A percentile compares a stretch with the other conserved stretches of the same genome.
Conservation (phyloP, 2,113 vertebrate genomes). For the Embiotoca jacksoni region DNA sequence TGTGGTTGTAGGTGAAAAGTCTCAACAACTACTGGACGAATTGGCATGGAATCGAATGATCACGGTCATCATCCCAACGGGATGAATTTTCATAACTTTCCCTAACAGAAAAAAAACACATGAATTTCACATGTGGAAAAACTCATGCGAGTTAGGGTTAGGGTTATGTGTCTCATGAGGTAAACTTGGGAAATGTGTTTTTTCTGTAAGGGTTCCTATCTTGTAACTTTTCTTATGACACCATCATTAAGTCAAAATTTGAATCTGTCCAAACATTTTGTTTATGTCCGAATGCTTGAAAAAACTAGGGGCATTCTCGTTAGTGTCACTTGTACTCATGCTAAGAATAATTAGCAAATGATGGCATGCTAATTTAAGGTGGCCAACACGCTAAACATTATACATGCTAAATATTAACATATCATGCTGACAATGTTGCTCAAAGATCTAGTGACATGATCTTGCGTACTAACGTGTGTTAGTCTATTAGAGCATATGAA, state of each 20-base stretch:
- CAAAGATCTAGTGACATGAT: background rate
- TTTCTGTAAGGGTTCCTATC: too few relatives aligned
- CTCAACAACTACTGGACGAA: background rate
- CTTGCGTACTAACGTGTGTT: conserved; percentile 2
- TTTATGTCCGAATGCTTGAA: background rate
- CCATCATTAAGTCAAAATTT: background rate
- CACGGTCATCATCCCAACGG: too few relatives aligned
- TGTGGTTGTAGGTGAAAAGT: background rate
- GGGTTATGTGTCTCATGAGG: too few relatives aligned
- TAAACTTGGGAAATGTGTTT: too few relatives aligned
- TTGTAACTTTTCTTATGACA: background rate
- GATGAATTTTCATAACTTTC: too few relatives aligned
- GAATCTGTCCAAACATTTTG: background rate
- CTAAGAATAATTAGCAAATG: background rate
- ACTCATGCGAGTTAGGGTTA: too few relatives aligned
- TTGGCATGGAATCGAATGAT: background rate
- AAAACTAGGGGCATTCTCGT: background rate
- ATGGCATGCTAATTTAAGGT: background rate
- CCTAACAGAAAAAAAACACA: too few relatives aligned
- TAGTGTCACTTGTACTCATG: background rate
- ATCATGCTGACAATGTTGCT: too few relatives aligned
- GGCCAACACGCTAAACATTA: too few relatives aligned
- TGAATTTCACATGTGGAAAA: too few relatives aligned
- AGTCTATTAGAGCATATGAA: background rate
- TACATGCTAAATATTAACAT: too few relatives aligned